These are phyloP conservation scores for Papilio protenor DNA, from an alignment of 2,888 invertebrate species.

Conservation along the genomic window DNA sequence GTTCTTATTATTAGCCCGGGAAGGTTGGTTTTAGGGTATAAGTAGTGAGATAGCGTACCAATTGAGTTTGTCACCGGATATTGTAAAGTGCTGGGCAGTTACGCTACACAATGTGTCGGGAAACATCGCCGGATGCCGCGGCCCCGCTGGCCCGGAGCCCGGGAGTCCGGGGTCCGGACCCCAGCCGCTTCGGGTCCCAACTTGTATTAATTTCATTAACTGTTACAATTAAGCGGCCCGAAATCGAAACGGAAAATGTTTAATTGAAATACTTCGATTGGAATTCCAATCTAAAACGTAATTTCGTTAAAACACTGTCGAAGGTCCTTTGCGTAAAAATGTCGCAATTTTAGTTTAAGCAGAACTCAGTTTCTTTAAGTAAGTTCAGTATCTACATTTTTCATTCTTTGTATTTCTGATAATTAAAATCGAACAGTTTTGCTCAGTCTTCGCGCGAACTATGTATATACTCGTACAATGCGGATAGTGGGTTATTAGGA, in stretches of 20 bases:
- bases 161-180: conserved; percentile 15
- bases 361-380: conserved; percentile 39
- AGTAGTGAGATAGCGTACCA: conserved; percentile 59
- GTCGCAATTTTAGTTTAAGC: conserved; percentile 44
- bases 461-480: neutral
- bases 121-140: conserved; percentile 65
- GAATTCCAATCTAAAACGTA: conserved; percentile 41
- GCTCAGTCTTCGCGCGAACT: neutral
- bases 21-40: conserved; percentile 61
- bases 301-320: conserved; percentile 32
- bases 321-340: conserved; percentile 31
- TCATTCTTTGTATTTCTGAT: neutral
- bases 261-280: conserved; percentile 41
- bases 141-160: conserved; percentile 48
- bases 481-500: neutral
- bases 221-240: conserved; percentile 38
- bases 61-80: conserved; percentile 82
- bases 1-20: conserved; percentile 58
- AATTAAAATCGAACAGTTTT: neutral
- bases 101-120: conserved; percentile 68
- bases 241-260: conserved; percentile 42
- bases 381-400: conserved; percentile 5
- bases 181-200: conserved; percentile 46
- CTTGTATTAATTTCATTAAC: conserved; percentile 54
- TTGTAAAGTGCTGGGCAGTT: conserved; percentile 80